Percentiles rank a stretch among this genome's conserved stretches.
Evolutionary conservation across 23 tunicate species (phyloP).

Genomic region (Botrylloides violaceus): DNA sequence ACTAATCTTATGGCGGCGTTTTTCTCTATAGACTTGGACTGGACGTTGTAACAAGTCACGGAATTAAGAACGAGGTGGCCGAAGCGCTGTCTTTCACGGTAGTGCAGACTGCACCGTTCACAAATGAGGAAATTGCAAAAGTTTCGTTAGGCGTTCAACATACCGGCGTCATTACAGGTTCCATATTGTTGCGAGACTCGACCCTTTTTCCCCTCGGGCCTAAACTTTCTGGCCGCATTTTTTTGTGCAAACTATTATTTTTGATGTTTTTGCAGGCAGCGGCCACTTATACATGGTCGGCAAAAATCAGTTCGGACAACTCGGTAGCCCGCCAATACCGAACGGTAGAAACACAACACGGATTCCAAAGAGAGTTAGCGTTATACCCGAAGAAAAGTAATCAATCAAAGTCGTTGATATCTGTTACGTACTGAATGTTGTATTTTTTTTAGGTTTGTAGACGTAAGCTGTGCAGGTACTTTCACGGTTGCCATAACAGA

Average conservation of each 20-base stretch:
- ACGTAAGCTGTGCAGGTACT: conserved; percentile 89
- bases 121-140: conserved; percentile 46
- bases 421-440: too few species aligned
- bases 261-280: conserved; percentile 45
- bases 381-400: conserved; percentile 11
- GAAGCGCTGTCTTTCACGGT: conserved; percentile 53
- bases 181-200: neutral
- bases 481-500: conserved; percentile 74
- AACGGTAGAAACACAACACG: conserved; percentile 11
- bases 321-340: conserved; percentile 26
- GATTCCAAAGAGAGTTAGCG: conserved; percentile 43
- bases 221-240: neutral
- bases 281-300: conserved; percentile 67
- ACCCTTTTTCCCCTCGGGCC: neutral
- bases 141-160: conserved; percentile 86
- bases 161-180: conserved; percentile 63
- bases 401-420: too few species aligned
- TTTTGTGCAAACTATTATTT: neutral
- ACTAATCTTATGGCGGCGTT: too few species aligned
- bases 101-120: conserved; percentile 55
- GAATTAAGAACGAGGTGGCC: conserved; percentile 30
- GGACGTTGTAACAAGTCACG: conserved; percentile 51
- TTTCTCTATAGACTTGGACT: conserved; percentile 85
- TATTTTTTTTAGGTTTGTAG: too few species aligned
- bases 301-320: conserved; percentile 70